Percentiles rank a stretch among this genome's conserved stretches.
Conservation (phyloP, 1,140 invertebrate genomes). For the Trachymyrmex septentrionalis region DNA sequence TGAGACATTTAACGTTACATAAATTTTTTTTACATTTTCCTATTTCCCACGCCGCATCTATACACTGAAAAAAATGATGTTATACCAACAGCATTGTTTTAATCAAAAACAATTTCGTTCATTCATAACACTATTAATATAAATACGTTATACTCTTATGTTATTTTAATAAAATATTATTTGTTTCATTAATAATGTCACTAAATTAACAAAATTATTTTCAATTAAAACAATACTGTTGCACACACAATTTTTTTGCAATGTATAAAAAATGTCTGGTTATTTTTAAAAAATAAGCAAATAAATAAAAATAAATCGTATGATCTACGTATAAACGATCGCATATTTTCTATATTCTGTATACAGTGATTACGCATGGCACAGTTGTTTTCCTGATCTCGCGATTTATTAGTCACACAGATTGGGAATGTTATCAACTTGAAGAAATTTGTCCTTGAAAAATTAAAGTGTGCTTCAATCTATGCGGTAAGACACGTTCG, state of each 20-base stretch:
- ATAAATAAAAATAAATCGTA: background rate
- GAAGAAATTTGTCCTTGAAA: constrained; percentile 24
- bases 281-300: background rate
- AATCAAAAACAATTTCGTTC: too few species aligned
- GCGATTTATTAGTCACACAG: background rate
- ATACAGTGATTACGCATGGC: too few species aligned
- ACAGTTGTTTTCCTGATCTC: background rate
- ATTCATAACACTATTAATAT: too few species aligned
- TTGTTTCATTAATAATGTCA: too few species aligned
- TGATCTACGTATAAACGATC: background rate
- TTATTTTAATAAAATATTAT: too few species aligned
- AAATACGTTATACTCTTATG: too few species aligned
- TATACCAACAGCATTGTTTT: too few species aligned
- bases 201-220: too few species aligned
- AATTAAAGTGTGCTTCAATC: constrained; percentile 38
- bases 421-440: background rate
- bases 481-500: constrained; percentile 22
- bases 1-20: background rate
- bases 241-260: too few species aligned
- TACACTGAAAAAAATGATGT: too few species aligned
- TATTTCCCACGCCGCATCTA: background rate
- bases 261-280: background rate
- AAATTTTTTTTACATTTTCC: background rate
- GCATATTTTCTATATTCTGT: background rate
- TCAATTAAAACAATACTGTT: too few species aligned